These are phyloP conservation scores for Sceliomorpha sp. DNA, from an alignment of 2,888 invertebrate species.

Conservation along the genomic window DNA sequence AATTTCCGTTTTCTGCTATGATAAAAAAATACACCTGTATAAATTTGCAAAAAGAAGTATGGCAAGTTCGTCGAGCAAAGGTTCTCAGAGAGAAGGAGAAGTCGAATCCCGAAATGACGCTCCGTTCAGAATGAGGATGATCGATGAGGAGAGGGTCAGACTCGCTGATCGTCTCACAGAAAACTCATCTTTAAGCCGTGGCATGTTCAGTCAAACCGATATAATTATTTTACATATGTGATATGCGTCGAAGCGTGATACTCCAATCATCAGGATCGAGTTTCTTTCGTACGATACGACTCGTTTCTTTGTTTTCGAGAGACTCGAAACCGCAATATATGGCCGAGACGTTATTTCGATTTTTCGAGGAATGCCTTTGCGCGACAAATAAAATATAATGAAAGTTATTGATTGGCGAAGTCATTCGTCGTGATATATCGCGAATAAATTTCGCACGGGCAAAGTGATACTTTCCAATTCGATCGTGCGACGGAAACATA, in stretches of 20 bases:
- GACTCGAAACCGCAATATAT: slow-evolving; percentile 48
- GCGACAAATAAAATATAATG: not conserved
- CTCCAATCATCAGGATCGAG: slow-evolving; percentile 35
- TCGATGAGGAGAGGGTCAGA: slow-evolving; percentile 79
- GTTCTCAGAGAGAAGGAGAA: slow-evolving; percentile 53
- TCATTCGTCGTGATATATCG: too few species aligned
- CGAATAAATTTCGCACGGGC: too few species aligned
- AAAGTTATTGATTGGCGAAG: too few species aligned
- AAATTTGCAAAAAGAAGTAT: slow-evolving; percentile 21
- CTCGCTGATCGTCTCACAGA: slow-evolving; percentile 68
- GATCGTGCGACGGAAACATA: too few species aligned
- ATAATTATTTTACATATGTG: slow-evolving; percentile 76
- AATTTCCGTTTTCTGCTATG: too few species aligned
- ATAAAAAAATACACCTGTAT: not conserved
- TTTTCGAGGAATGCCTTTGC: slow-evolving; percentile 17
- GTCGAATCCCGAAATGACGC: slow-evolving; percentile 71
- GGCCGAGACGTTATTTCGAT: slow-evolving; percentile 49
- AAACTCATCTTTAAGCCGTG: slow-evolving; percentile 67
- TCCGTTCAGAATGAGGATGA: slow-evolving; percentile 72
- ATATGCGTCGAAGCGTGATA: slow-evolving; percentile 60
- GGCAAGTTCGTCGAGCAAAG: slow-evolving; percentile 57
- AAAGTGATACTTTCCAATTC: too few species aligned
- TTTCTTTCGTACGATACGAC: slow-evolving; percentile 40
- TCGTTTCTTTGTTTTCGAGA: slow-evolving; percentile 50
- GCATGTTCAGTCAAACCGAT: slow-evolving; percentile 73